phyloP scores from a whole-genome alignment of 2,113 vertebrate species.

The Austrofundulus limnaeus region DNA sequence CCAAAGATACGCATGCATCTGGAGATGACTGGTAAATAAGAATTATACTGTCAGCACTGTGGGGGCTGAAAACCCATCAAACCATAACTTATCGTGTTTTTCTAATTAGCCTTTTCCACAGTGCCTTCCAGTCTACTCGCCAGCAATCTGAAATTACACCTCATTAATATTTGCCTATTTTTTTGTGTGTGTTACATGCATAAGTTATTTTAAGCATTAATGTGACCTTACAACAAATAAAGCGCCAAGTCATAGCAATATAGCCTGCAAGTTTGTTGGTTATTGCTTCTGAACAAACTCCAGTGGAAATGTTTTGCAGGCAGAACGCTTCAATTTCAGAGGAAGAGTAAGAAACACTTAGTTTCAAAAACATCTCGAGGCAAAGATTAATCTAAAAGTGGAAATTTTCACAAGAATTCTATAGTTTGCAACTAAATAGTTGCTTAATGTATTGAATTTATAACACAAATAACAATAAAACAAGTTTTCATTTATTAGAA shows the following conservation, averaged over 20 bases:
- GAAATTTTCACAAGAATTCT: neutral
- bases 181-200: constrained; percentile 20
- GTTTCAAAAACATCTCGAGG: constrained; percentile 17
- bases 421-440: neutral
- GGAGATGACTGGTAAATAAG: constrained; percentile 49
- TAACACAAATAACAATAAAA: no score
- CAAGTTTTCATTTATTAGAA: no score
- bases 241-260: constrained; percentile 12
- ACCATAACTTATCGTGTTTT: constrained; percentile 66
- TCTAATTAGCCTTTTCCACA: constrained; percentile 62
- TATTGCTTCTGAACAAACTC: constrained; percentile 23
- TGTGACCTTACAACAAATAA: constrained; percentile 45
- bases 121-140: constrained; percentile 40
- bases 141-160: constrained; percentile 45
- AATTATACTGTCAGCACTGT: constrained; percentile 44
- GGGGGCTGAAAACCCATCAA: constrained; percentile 66
- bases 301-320: constrained; percentile 33
- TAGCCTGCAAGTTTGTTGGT: constrained; percentile 10
- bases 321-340: constrained; percentile 11
- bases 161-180: constrained; percentile 57
- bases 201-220: constrained; percentile 48
- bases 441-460: neutral
- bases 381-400: neutral
- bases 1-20: constrained; percentile 40
- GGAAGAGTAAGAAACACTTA: constrained; percentile 1